Percentiles rank a stretch among this genome's conserved stretches.
Evolutionary conservation across 2,113 vertebrate genomes (phyloP).

Genomic region (Pseudolaguvia tuberculata): DNA sequence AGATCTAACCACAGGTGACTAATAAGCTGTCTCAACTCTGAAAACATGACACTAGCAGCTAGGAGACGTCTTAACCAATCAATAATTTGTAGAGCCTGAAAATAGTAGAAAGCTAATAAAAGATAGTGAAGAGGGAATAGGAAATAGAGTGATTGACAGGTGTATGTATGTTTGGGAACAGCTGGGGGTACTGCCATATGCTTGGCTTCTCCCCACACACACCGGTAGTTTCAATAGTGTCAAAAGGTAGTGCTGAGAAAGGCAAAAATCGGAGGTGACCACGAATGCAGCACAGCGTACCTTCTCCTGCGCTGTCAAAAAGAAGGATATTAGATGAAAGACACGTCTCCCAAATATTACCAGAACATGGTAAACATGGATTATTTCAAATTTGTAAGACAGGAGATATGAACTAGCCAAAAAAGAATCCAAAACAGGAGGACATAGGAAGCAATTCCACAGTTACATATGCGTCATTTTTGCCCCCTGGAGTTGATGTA

Average conservation of each 20-base stretch:
- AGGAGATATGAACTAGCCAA: slow-evolving; percentile 21
- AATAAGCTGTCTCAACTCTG: slow-evolving; percentile 17
- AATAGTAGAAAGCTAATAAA: slow-evolving; percentile 23
- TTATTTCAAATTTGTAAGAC: neutral
- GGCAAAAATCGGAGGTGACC: neutral
- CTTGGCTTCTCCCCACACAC: slow-evolving; percentile 4
- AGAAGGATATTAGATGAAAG: neutral
- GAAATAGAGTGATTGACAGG: slow-evolving; percentile 28
- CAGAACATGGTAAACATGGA: slow-evolving; percentile 5
- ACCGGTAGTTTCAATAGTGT: neutral
- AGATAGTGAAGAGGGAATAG: slow-evolving; percentile 5
- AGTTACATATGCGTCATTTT: slow-evolving; percentile 36
- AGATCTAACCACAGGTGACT: slow-evolving; percentile 16
- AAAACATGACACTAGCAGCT: slow-evolving; percentile 13
- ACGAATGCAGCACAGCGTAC: neutral
- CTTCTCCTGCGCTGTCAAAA: neutral
- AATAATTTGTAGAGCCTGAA: slow-evolving; percentile 11
- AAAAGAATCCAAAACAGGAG: slow-evolving; percentile 40
- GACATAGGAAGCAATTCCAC: slow-evolving; percentile 50
- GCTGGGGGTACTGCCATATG: slow-evolving; percentile 4
- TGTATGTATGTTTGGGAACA: neutral
- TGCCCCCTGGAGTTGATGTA: slow-evolving; percentile 10
- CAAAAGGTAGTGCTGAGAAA: slow-evolving; percentile 9
- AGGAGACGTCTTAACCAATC: neutral
- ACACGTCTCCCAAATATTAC: neutral